Evolutionary conservation across 2,888 invertebrate species (phyloP).

Genomic region (Macrosiphum euphorbiae): DNA sequence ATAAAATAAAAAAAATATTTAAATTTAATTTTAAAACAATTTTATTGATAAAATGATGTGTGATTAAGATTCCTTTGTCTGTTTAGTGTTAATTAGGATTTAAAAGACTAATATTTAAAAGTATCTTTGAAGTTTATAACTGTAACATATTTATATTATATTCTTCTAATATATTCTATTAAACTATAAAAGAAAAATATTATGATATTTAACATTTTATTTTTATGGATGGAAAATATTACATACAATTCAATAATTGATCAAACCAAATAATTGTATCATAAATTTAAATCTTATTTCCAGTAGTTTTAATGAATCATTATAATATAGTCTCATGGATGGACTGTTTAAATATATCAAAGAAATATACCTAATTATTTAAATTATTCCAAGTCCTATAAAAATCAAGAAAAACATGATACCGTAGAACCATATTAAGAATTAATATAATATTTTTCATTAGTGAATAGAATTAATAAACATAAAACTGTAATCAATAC

Average conservation of each 20-base stretch:
- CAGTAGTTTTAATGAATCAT: neutral
- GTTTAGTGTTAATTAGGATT: neutral
- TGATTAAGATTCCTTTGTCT: neutral
- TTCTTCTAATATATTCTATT: neutral
- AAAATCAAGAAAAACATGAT: neutral
- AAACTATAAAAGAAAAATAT: neutral
- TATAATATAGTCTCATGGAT: neutral
- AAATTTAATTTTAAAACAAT: neutral
- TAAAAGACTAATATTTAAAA: neutral
- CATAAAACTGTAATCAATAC: neutral
- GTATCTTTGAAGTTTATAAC: neutral
- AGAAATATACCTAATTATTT: neutral
- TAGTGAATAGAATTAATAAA: neutral
- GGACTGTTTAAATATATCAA: neutral
- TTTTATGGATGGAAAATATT: neutral
- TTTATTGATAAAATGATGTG: neutral
- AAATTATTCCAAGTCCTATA: neutral
- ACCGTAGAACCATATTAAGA: neutral
- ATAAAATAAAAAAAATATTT: neutral
- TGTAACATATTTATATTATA: neutral
- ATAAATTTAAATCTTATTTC: neutral
- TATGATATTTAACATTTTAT: neutral
- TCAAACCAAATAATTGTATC: neutral
- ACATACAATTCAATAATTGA: neutral
- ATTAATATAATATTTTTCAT: neutral